Conservation (phyloP, 2,888 invertebrate species). For the Prenolepis imparis region DNA sequence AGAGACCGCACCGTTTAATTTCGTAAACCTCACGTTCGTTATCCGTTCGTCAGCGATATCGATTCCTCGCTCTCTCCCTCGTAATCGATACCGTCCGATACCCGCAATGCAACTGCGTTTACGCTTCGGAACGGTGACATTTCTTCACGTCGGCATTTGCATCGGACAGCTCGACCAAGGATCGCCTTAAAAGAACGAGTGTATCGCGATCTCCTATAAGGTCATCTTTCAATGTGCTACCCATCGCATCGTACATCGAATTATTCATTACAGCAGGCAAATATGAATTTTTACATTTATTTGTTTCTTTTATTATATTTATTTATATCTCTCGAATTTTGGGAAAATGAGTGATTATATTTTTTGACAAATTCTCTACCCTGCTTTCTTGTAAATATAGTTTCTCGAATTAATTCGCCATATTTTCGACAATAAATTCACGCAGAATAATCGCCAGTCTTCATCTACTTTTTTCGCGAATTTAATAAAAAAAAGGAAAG, state of each 20-base stretch:
- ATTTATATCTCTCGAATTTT: neutral
- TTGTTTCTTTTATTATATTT: neutral
- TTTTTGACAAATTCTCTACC: neutral
- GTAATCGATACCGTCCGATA: conserved; percentile 77
- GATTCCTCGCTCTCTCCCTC: conserved; percentile 65
- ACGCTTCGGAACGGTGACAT: conserved; percentile 59
- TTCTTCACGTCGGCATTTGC: conserved; percentile 74
- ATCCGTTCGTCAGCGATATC: conserved; percentile 71
- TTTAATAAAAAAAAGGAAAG: no score
- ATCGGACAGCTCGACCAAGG: conserved; percentile 54
- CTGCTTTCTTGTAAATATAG: neutral
- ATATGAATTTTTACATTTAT: neutral
- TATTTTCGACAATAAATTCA: neutral
- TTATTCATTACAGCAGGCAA: neutral
- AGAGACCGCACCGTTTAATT: neutral
- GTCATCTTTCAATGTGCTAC: conserved; percentile 1
- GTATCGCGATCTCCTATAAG: conserved; percentile 11
- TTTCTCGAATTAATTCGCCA: neutral
- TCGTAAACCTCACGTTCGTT: conserved; percentile 66
- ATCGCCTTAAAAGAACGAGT: conserved; percentile 51
- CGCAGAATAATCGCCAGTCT: neutral
- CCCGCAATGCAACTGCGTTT: conserved; percentile 38
- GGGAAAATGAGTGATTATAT: neutral
- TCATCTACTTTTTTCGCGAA: neutral
- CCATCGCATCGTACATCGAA: conserved; percentile 6